phyloP scores from a whole-genome alignment of 2,888 invertebrate genomes.

The Antitype chi region DNA sequence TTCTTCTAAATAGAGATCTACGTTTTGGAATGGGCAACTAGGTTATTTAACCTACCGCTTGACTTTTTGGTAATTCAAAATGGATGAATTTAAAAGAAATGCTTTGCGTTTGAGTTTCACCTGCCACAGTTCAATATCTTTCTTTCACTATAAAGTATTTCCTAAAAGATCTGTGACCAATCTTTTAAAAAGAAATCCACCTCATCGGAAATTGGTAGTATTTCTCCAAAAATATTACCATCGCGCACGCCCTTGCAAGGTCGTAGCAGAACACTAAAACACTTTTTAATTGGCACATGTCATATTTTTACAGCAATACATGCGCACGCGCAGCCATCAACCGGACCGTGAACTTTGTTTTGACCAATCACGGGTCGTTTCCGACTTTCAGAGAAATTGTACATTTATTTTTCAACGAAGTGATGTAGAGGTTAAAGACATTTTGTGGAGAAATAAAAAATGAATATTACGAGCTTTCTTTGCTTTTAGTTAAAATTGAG shows the following conservation, averaged over 20 bases:
- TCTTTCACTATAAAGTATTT: background rate
- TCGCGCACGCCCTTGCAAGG: constrained; percentile 54
- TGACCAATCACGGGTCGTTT: constrained; percentile 47
- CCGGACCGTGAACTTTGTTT: constrained; percentile 64
- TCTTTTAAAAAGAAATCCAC: background rate
- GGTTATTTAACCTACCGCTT: too few species aligned
- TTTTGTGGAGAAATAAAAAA: constrained; percentile 21
- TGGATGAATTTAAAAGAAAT: too few species aligned
- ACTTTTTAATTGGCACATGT: constrained; percentile 56
- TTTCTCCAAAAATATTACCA: constrained; percentile 14
- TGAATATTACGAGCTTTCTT: constrained; percentile 11
- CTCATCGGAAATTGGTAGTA: background rate
- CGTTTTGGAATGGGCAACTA: too few species aligned
- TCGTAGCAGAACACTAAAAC: constrained; percentile 39
- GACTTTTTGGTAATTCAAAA: too few species aligned
- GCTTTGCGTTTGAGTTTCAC: background rate
- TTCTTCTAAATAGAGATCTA: too few species aligned
- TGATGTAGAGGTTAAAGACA: constrained; percentile 11
- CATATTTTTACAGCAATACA: constrained; percentile 37
- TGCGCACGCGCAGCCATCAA: constrained; percentile 54
- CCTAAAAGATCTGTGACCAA: background rate
- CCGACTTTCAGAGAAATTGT: constrained; percentile 37
- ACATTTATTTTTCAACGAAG: constrained; percentile 33
- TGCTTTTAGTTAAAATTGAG: constrained; percentile 3
- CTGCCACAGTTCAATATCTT: background rate